Conservation (phyloP, 2,888 invertebrate species). For the Acanthosepion lycidas region DNA sequence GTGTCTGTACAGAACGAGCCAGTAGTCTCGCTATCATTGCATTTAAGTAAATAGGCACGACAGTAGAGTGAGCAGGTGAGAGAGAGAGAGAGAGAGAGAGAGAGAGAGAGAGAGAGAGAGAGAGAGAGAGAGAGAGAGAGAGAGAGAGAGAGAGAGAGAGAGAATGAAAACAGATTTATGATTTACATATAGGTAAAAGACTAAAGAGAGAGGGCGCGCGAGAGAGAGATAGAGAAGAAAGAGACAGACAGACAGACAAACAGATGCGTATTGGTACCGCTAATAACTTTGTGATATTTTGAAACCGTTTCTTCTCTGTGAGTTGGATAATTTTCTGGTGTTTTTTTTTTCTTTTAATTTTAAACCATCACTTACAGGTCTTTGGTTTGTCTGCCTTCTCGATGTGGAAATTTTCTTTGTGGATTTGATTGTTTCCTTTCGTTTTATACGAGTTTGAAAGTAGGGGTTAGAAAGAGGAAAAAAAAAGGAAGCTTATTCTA, state of each 20-base stretch:
- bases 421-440: background rate
- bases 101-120: background rate
- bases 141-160: background rate
- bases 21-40: conserved; percentile 18
- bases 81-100: background rate
- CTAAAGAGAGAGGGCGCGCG: background rate
- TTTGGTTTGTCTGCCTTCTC: background rate
- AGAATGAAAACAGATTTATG: background rate
- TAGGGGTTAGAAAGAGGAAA: background rate
- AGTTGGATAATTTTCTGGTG: background rate
- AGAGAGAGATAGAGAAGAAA: conserved; percentile 47
- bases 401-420: background rate
- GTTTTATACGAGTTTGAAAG: background rate
- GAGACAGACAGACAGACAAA: conserved; percentile 41
- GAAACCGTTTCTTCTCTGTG: background rate
- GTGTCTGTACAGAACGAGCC: background rate
- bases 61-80: background rate
- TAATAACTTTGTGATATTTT: background rate
- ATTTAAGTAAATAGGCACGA: background rate
- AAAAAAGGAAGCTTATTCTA: background rate
- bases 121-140: background rate
- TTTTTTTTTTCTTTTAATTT: background rate
- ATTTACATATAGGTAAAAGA: background rate
- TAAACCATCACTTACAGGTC: background rate
- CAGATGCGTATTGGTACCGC: background rate